These are phyloP conservation scores for Zeugodacus cucurbitae DNA, from an alignment of 1,140 invertebrate genomes.

Conservation along the genomic window DNA sequence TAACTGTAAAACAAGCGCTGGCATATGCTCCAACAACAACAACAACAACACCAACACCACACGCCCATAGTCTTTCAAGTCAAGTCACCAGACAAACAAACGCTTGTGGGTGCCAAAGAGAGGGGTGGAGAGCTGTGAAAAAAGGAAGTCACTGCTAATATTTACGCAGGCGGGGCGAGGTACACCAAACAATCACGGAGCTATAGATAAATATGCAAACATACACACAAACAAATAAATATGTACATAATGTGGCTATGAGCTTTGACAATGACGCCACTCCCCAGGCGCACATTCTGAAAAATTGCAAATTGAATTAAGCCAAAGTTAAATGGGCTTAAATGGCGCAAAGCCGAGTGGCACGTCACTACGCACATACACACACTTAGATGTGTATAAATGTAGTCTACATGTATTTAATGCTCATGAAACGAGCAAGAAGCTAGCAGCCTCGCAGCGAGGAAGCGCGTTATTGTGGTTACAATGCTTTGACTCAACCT, in stretches of 20 bases:
- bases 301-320: constrained; percentile 67
- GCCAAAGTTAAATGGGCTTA: constrained; percentile 62
- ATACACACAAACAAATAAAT: neutral
- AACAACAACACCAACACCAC: neutral
- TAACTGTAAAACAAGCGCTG: neutral
- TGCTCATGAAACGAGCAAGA: neutral
- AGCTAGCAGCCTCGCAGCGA: neutral
- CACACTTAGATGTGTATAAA: neutral
- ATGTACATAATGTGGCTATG: neutral
- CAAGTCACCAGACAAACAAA: neutral
- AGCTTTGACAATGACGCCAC: neutral
- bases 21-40: constrained; percentile 8
- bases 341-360: constrained; percentile 58
- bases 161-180: neutral
- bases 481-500: neutral
- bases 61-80: neutral
- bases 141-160: constrained; percentile 15
- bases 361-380: constrained; percentile 35
- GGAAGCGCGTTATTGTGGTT: neutral
- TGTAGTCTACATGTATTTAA: neutral
- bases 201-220: neutral
- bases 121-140: neutral
- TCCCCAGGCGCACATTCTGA: constrained; percentile 52
- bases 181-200: neutral
- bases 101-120: neutral